phyloP scores from a whole-genome alignment of 92 coral and sea anemone genomes.

The Pocillopora grandis region DNA sequence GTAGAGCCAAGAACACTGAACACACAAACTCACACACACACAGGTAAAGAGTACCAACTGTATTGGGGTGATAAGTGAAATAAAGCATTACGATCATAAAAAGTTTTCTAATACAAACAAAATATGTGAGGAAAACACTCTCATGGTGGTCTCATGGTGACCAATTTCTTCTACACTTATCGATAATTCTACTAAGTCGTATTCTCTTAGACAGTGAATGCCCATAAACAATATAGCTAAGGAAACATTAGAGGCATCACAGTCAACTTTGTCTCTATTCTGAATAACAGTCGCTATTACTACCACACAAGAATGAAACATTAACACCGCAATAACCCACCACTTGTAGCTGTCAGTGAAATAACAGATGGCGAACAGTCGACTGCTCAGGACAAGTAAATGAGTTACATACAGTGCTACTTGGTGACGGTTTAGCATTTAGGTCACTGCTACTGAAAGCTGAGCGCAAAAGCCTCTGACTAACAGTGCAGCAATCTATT shows the following conservation, averaged over 20 bases:
- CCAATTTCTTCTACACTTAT: background rate
- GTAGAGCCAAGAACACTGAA: conserved; percentile 1
- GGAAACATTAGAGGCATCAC: too few species aligned
- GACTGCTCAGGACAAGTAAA: conserved; percentile 26
- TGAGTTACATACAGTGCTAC: background rate
- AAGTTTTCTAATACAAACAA: conserved; percentile 14
- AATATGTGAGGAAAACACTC: background rate
- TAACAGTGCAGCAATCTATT: too few species aligned
- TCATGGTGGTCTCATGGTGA: background rate
- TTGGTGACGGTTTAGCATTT: too few species aligned
- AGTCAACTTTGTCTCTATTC: background rate
- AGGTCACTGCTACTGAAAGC: too few species aligned
- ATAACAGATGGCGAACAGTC: conserved; percentile 26
- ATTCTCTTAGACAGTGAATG: conserved; percentile 16
- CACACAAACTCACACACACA: conserved; percentile 39
- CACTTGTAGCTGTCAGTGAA: conserved; percentile 7
- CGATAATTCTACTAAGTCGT: background rate
- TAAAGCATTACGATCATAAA: conserved; percentile 28
- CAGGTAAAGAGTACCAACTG: conserved; percentile 25
- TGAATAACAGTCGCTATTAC: background rate
- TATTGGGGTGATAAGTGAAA: background rate
- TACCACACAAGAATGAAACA: background rate
- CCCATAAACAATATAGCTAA: background rate
- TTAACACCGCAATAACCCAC: background rate
- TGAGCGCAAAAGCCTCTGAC: too few species aligned